These are phyloP conservation scores for Cyprinodon brontotheroides DNA, from an alignment of 2,113 vertebrate genomes.

Conservation along the genomic window DNA sequence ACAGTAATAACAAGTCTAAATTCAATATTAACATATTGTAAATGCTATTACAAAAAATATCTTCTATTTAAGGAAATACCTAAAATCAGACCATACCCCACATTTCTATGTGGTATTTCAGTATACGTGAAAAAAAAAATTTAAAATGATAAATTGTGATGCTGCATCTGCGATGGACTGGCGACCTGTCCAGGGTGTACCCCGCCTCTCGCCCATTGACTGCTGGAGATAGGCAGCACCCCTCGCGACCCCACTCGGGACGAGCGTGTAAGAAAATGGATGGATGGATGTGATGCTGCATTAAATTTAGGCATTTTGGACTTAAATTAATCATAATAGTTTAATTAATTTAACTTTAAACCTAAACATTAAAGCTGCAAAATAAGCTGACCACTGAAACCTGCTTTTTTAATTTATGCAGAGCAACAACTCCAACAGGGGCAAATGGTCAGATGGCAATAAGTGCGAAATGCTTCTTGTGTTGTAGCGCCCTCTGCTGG, in stretches of 20 bases:
- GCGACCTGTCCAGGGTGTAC: no score
- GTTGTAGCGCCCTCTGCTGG: constrained; percentile 42
- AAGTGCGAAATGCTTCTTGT: background rate
- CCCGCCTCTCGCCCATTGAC: no score
- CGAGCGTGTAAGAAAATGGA: no score
- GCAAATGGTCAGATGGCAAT: background rate
- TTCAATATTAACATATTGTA: background rate
- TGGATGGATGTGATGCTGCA: background rate
- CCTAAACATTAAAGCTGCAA: background rate
- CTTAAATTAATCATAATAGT: background rate
- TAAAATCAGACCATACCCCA: no score
- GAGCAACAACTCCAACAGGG: background rate
- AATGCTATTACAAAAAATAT: no score
- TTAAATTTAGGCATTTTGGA: background rate
- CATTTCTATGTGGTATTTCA: no score
- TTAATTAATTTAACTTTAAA: background rate
- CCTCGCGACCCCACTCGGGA: no score
- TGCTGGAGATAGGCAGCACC: no score
- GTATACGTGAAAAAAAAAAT: no score
- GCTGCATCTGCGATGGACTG: no score
- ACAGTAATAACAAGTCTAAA: background rate
- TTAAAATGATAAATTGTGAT: no score
- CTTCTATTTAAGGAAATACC: no score
- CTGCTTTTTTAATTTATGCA: background rate
- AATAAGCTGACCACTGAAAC: background rate